Evolutionary conservation across 2,113 vertebrate genomes (phyloP).

Genomic region (Ginglymostoma cirratum): DNA sequence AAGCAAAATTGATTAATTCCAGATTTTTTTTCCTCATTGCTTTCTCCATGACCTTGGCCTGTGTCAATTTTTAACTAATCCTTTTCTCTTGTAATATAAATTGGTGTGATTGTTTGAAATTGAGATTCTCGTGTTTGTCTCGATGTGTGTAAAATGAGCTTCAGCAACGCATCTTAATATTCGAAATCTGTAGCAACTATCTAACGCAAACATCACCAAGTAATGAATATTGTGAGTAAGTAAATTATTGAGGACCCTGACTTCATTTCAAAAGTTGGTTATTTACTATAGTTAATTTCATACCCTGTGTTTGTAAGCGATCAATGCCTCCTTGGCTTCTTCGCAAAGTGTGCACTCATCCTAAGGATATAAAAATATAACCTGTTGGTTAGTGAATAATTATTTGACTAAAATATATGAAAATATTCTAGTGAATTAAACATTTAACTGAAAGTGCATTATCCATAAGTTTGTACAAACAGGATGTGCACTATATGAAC

Average conservation of each 20-base stretch:
- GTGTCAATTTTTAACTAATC: neutral
- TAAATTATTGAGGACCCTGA: neutral
- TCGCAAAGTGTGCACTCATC: conserved; percentile 73
- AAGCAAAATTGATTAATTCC: no score
- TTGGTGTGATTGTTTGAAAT: neutral
- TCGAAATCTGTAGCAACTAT: neutral
- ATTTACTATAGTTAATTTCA: conserved; percentile 40
- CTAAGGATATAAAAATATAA: conserved; percentile 46
- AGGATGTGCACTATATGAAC: neutral
- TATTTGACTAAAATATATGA: neutral
- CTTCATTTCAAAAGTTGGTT: neutral
- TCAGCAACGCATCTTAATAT: neutral
- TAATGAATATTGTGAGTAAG: neutral
- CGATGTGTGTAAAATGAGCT: neutral
- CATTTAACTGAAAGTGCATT: neutral
- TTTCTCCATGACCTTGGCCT: neutral
- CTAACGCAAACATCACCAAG: neutral
- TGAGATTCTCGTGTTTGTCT: neutral
- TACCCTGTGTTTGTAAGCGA: conserved; percentile 68
- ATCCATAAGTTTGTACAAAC: neutral
- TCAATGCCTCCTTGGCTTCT: conserved; percentile 70
- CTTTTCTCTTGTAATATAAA: neutral
- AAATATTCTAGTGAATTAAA: neutral
- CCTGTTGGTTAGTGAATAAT: neutral
- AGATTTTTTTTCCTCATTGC: neutral